A percentile compares a stretch with the other conserved stretches of the same genome.
These are phyloP conservation scores for Pygoscelis antarcticus DNA, from an alignment of 2,113 vertebrate species.

Conservation along the genomic window DNA sequence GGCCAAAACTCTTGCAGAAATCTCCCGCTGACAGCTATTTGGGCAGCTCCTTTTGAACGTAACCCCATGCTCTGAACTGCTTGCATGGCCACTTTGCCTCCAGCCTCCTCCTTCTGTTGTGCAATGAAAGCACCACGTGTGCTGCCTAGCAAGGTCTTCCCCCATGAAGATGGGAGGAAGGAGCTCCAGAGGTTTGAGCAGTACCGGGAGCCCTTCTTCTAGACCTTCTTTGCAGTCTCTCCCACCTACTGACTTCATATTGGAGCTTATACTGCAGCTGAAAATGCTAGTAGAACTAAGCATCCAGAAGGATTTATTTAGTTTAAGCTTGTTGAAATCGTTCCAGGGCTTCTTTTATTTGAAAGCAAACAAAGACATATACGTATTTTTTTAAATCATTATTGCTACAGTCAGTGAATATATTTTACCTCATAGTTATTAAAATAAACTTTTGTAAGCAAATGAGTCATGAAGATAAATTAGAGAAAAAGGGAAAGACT, in stretches of 20 bases:
- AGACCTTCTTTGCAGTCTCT: background rate
- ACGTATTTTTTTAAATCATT: background rate
- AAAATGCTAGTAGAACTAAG: background rate
- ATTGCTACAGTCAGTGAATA: background rate
- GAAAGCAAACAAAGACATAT: background rate
- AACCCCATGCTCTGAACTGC: background rate
- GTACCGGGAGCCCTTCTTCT: background rate
- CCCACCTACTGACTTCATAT: background rate
- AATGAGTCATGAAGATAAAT: background rate
- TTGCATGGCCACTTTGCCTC: background rate
- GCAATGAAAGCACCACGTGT: fast-evolving
- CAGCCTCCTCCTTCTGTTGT: background rate
- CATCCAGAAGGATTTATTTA: background rate
- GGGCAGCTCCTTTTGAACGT: fast-evolving
- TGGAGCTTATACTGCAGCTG: background rate
- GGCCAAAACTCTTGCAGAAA: background rate
- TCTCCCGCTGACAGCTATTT: background rate
- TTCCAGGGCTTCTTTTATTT: background rate
- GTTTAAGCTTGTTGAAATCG: background rate
- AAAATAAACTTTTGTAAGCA: background rate
- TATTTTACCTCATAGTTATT: background rate
- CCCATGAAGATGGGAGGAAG: background rate
- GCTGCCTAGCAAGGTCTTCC: background rate
- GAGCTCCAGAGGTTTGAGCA: background rate
- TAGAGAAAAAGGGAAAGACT: background rate